Conservation (phyloP, 2,113 vertebrate species). For the Steatornis caripensis region DNA sequence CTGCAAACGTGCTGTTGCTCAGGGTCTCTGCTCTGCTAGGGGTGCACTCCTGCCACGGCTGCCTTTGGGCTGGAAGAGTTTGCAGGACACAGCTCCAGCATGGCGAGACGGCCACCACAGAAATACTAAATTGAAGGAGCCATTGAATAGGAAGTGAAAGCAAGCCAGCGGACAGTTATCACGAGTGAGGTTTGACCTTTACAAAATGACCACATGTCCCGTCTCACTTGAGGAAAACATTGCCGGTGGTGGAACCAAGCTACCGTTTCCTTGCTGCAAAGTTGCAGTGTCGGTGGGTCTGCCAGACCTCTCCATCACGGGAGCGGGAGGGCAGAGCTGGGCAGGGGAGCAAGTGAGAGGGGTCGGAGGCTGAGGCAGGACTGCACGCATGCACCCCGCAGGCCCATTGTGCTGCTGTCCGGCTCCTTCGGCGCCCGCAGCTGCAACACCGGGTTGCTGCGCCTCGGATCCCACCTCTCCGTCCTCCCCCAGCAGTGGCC, state of each 20-base stretch:
- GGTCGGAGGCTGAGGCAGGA: background rate
- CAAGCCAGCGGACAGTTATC: background rate
- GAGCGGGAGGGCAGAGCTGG: no score
- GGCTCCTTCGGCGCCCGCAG: background rate
- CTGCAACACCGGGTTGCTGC: accelerated
- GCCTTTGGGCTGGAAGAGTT: background rate
- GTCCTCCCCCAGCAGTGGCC: background rate
- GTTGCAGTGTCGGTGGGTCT: background rate
- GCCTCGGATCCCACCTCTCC: background rate
- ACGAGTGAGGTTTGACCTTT: background rate
- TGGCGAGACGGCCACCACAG: background rate
- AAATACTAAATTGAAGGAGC: background rate
- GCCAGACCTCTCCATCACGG: background rate
- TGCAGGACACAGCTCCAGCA: background rate
- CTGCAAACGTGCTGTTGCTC: background rate
- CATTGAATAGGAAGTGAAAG: background rate
- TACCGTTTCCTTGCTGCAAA: accelerated
- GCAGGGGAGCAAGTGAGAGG: background rate
- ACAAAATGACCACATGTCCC: background rate
- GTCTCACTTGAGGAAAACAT: background rate
- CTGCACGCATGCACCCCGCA: accelerated
- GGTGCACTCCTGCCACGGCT: background rate
- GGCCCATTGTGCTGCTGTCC: accelerated
- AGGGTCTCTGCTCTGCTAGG: background rate
- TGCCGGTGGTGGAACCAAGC: background rate